These are phyloP conservation scores for Sarcophaga rosellei DNA, from an alignment of 2,888 invertebrate species.

Conservation along the genomic window DNA sequence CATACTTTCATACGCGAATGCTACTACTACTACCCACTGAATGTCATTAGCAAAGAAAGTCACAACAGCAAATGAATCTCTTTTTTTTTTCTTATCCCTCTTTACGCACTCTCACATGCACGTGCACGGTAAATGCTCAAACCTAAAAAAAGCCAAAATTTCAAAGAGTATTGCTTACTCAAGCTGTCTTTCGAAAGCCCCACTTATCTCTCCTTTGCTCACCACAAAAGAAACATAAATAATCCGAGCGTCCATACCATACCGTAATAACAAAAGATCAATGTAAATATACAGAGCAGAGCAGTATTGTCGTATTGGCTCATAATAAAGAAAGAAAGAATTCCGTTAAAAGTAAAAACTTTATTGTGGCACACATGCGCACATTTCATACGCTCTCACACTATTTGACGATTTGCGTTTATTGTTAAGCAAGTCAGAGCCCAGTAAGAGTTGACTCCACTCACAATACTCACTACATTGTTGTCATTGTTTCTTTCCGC, in stretches of 20 bases:
- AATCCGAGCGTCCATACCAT: neutral
- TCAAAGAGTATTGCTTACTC: conserved; percentile 37
- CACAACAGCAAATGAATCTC: conserved; percentile 24
- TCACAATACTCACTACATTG: neutral
- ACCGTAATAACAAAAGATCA: conserved; percentile 41
- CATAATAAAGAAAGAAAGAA: conserved; percentile 35
- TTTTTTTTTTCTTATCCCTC: conserved; percentile 42
- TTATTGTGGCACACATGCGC: conserved; percentile 3
- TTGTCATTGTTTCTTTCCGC: conserved; percentile 63
- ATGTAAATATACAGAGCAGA: conserved; percentile 42
- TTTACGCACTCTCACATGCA: conserved; percentile 14
- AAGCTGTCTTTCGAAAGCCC: neutral
- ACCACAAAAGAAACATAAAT: neutral
- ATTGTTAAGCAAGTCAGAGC: conserved; percentile 40
- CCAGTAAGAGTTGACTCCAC: conserved; percentile 50
- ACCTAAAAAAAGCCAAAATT: conserved; percentile 8
- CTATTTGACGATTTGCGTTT: neutral
- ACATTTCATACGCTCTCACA: neutral
- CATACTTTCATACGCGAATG: neutral
- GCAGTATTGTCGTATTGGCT: conserved; percentile 33
- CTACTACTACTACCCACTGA: conserved; percentile 37
- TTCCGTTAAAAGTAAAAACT: conserved; percentile 47
- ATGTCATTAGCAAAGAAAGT: conserved; percentile 59
- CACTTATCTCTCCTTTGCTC: conserved; percentile 9
- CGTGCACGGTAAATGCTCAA: conserved; percentile 43